Evolutionary conservation across 2,888 invertebrate species (phyloP).

Genomic region (Pycnomerus fuliginosus): DNA sequence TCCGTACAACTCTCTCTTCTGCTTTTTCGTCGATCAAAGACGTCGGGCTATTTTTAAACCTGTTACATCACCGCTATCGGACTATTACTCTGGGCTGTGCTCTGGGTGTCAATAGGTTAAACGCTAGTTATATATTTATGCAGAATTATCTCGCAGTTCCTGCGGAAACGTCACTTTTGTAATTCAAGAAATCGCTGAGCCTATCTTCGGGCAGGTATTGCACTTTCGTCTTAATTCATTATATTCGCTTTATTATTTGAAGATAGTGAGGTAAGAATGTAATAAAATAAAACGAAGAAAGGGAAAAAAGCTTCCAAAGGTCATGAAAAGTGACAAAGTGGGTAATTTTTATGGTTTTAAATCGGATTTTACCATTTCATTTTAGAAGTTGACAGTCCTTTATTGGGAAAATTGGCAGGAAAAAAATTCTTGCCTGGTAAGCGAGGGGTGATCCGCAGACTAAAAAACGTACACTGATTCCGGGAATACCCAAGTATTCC

Average conservation of each 20-base stretch:
- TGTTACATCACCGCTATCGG: not conserved
- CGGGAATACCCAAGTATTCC: too few species aligned
- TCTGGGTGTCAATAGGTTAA: not conserved
- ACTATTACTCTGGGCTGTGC: not conserved
- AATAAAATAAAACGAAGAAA: slow-evolving; percentile 4
- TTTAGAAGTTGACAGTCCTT: slow-evolving; percentile 5
- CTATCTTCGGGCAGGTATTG: slow-evolving; percentile 6
- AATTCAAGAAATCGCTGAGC: slow-evolving; percentile 5
- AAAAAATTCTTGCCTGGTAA: too few species aligned
- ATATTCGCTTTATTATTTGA: slow-evolving; percentile 4
- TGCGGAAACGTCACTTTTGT: slow-evolving; percentile 9
- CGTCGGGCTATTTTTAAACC: not conserved
- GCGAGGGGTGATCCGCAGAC: too few species aligned
- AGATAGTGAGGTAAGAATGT: slow-evolving; percentile 4
- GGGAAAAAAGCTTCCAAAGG: too few species aligned
- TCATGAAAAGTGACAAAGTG: too few species aligned
- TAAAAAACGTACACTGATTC: too few species aligned
- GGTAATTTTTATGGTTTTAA: slow-evolving; percentile 2
- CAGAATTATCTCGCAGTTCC: slow-evolving; percentile 5
- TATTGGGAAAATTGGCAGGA: too few species aligned
- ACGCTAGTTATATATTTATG: slow-evolving; percentile 3
- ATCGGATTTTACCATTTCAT: slow-evolving; percentile 1
- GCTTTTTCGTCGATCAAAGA: not conserved
- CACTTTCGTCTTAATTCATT: not conserved
- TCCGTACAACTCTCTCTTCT: slow-evolving; percentile 17